A percentile compares a stretch with the other conserved stretches of the same genome.
These are phyloP conservation scores for Psilopsiagon aurifrons DNA, from an alignment of 2,113 vertebrate species.

Conservation along the genomic window DNA sequence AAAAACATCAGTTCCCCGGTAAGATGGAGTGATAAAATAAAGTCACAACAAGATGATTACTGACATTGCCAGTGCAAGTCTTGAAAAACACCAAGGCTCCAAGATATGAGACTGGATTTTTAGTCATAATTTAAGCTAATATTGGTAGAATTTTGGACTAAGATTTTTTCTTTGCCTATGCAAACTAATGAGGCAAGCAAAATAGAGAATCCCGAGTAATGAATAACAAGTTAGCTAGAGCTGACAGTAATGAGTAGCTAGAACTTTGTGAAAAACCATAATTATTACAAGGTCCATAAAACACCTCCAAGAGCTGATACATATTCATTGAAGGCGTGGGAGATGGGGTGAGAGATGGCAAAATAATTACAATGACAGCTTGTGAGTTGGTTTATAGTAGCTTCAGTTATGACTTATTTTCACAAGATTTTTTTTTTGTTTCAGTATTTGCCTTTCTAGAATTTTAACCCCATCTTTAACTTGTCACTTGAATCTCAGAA, in stretches of 20 bases:
- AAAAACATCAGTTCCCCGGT: not conserved
- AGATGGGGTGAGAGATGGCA: not conserved
- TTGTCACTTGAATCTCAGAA: not conserved
- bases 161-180: not conserved
- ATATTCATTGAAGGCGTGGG: not conserved
- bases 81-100: not conserved
- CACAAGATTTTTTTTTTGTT: not conserved
- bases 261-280: not conserved
- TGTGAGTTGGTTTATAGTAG: not conserved
- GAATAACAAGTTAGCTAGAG: not conserved
- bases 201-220: not conserved
- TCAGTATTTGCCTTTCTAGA: not conserved
- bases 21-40: not conserved
- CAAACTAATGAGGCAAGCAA: not conserved
- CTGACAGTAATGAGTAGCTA: not conserved
- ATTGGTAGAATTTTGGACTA: not conserved
- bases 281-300: not conserved
- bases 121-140: not conserved
- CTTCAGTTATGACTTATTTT: not conserved
- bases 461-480: not conserved
- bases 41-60: not conserved
- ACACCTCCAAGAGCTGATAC: not conserved
- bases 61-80: not conserved
- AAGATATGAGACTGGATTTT: not conserved
- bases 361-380: not conserved